Evolutionary conservation across 2,113 vertebrate genomes (phyloP).

Genomic region (Chinchilla lanigera): DNA sequence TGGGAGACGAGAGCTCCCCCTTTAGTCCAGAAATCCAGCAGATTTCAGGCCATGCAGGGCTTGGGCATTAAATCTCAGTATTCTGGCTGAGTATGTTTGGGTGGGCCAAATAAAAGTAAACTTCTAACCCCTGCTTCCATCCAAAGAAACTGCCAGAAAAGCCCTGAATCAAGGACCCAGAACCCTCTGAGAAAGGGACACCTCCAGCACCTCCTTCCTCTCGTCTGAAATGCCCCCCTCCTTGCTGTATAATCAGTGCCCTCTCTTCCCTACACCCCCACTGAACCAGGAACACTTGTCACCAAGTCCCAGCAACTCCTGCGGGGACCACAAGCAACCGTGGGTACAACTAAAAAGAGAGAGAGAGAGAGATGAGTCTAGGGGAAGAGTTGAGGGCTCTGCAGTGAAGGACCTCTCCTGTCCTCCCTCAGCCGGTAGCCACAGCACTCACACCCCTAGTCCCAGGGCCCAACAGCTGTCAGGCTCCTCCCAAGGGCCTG

Average conservation of each 20-base stretch:
- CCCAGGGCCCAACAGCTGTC: neutral
- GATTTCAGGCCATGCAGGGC: neutral
- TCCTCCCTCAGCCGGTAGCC: neutral
- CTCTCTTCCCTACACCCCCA: neutral
- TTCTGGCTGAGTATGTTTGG: neutral
- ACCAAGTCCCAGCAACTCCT: neutral
- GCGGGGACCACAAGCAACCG: neutral
- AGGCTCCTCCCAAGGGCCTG: neutral
- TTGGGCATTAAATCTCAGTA: neutral
- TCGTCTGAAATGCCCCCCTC: neutral
- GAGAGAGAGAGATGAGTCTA: neutral
- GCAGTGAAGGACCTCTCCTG: neutral
- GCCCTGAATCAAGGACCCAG: neutral
- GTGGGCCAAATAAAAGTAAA: neutral
- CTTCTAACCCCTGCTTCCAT: neutral
- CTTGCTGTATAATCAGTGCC: neutral
- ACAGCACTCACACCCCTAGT: neutral
- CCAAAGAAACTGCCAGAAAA: conserved; percentile 16
- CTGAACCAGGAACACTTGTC: conserved; percentile 2
- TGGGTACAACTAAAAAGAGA: no score
- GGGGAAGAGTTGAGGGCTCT: neutral
- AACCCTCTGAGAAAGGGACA: neutral
- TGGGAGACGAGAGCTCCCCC: neutral
- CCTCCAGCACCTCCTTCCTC: neutral
- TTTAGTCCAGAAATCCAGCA: neutral